Evolutionary conservation across 2,797 vertebrate genomes (phyloP), one percentile per base, ranked within the genome.

Genomic region (Rhodeus uyekii): DNA sequence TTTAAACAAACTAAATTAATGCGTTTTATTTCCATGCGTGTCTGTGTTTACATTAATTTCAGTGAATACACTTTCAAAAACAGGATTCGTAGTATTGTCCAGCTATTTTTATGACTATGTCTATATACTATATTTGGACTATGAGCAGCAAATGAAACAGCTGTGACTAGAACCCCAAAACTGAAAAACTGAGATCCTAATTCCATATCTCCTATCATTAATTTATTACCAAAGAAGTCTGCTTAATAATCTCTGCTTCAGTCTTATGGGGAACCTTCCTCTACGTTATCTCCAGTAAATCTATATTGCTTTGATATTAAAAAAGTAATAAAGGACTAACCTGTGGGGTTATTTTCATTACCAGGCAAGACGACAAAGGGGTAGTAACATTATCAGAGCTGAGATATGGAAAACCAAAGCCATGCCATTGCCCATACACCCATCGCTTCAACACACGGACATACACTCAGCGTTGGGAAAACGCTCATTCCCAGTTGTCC

Each of bases 321-420:
- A 89, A 88, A 88, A 86, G 88, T 86, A 88, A 89, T 88, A 88
- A 87, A 83, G 75, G 55, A 83, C 81, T 87, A 84, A 87, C 81
- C 84, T 85, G 81, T 83, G 72, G 85, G 87, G 87, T 87, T 85
- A 83, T 81, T 83, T 85, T 87, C 86, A 88, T 87, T 85, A 85
- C 75, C 32, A 74, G 55, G 76, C 69, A 79, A 63, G 78, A 85
- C 32, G 27, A 77, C 68, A 81, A 61, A 46, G 55, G 73, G 78
- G 78, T 76, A 83, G 79, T 83, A 78, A 81, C 46, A 36, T 86
- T 76, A 81, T 71, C 75, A 85, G 80, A 65, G 73, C 78, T 81
- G 65, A 65, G 39, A 77, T 77, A 81, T 85, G 60, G 58, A 48
- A 76, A 80, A 80, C 64, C 71, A 61, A 78, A 50, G 32, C 16